Evolutionary conservation across 1,140 invertebrate genomes (phyloP), one percentile per base, ranked within the genome.

Genomic region (Zaprionus camerounensis): DNA sequence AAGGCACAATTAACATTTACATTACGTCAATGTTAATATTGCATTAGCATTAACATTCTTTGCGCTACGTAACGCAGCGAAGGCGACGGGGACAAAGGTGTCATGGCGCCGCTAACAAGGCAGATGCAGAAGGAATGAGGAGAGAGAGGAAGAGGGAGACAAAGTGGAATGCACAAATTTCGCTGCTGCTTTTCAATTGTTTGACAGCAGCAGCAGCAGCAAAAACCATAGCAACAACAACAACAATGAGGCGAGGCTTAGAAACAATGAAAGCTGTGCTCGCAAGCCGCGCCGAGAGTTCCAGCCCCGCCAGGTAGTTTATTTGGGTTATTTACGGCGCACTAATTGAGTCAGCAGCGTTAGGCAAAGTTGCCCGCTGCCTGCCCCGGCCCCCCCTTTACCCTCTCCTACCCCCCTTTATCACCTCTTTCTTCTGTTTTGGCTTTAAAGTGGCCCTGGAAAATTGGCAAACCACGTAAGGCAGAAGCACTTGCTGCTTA

Each of bases 301-400:
- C 2, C 41, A 46, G 41, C 53, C 28, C 55, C 5, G 5, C 34
- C 38, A 56, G 28, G 22, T 20, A 31, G 26, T 63, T 76, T 67
- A 56, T 67, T 57, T 56, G 24, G 53, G 22, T 56, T 44, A 80
- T 81, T 80, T 80, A 76, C 66, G 56, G 62, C 58, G 56, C 36
- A 64, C 72, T 81, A 81, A 81, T 81, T 81, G 78, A 76, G 67
- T 71, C 38, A 51, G 31, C 53, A 20, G 41, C 41, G 41, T 46
- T 34, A 66, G 12, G 46, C 46, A 36, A 62, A 49, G 58, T 53
- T 51, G n/a, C 41, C n/a, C n/a, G 41, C 41, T 17, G 41, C 9
- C 31, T 3, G 7, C 31, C 24, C n/a, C n/a, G n/a, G n/a, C n/a
- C n/a, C n/a, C 24, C 2, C 24, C 24, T 5, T 2, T 44, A 6